Conservation (phyloP, 2,888 invertebrate genomes). For the Himalopsyche tibetana region DNA sequence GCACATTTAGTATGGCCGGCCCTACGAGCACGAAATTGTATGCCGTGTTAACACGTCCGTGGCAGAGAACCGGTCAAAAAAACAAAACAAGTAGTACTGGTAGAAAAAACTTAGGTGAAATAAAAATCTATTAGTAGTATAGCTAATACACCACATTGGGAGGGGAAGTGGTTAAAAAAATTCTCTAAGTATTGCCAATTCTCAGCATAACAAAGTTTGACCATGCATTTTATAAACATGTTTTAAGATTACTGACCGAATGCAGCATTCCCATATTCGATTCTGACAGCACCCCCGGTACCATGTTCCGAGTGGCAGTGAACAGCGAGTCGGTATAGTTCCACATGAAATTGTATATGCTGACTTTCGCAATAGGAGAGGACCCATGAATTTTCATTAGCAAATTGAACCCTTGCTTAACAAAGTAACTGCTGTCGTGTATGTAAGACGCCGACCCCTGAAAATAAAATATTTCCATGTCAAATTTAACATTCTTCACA, state of each 20-base stretch:
- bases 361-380: slow-evolving; percentile 75
- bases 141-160: too few relatives aligned
- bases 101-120: too few relatives aligned
- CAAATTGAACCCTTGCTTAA: slow-evolving; percentile 76
- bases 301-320: slow-evolving; percentile 75
- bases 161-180: too few relatives aligned
- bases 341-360: slow-evolving; percentile 83
- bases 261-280: slow-evolving; percentile 82
- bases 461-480: neutral
- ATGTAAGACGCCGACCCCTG: slow-evolving; percentile 53
- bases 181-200: too few relatives aligned
- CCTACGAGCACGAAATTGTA: too few relatives aligned
- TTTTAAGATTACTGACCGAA: slow-evolving; percentile 73
- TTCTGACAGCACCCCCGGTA: slow-evolving; percentile 79
- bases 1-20: too few relatives aligned
- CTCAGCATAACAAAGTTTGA: too few relatives aligned
- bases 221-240: too few relatives aligned
- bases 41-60: too few relatives aligned
- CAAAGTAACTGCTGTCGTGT: slow-evolving; percentile 68
- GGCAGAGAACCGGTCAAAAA: too few relatives aligned
- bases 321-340: slow-evolving; percentile 82
- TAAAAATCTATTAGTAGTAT: too few relatives aligned
- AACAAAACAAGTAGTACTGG: too few relatives aligned
- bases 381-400: slow-evolving; percentile 74
- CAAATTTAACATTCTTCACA: neutral